Percentiles rank a stretch among this genome's conserved stretches.
Evolutionary conservation across 1,140 invertebrate genomes (phyloP).

Genomic region (Nephotettix cincticeps): DNA sequence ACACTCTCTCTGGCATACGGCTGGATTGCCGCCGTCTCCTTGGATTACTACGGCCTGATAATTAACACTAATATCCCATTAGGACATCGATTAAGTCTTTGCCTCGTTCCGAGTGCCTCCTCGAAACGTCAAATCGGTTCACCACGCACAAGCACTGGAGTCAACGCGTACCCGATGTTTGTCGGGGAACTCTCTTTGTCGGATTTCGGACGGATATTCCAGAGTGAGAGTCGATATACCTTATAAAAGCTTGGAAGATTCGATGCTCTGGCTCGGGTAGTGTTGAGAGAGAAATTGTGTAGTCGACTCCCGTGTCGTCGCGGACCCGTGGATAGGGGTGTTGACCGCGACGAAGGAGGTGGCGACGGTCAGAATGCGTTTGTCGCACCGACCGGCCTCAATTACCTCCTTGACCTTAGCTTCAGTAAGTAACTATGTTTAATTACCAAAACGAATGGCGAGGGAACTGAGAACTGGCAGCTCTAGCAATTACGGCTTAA

Average conservation of each 20-base stretch:
- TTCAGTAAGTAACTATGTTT: slow-evolving; percentile 6
- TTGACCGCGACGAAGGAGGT: neutral
- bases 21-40: slow-evolving; percentile 2
- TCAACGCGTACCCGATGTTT: too few relatives aligned
- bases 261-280: too few relatives aligned
- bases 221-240: too few relatives aligned
- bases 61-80: slow-evolving; percentile 12
- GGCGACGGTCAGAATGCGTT: neutral
- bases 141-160: neutral
- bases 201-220: too few relatives aligned
- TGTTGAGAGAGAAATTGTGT: too few relatives aligned
- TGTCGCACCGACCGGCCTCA: neutral
- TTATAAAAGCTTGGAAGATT: too few relatives aligned
- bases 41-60: slow-evolving; percentile 6
- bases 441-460: slow-evolving; percentile 9
- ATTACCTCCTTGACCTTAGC: neutral
- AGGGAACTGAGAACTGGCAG: neutral
- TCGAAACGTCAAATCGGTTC: neutral
- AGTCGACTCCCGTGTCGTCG: too few relatives aligned
- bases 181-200: too few relatives aligned
- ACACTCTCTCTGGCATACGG: neutral
- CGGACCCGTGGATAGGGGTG: neutral
- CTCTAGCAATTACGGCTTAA: neutral
- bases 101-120: neutral
- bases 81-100: neutral